Conservation (phyloP, 2,113 vertebrate species). For the Corapipo altera region DNA sequence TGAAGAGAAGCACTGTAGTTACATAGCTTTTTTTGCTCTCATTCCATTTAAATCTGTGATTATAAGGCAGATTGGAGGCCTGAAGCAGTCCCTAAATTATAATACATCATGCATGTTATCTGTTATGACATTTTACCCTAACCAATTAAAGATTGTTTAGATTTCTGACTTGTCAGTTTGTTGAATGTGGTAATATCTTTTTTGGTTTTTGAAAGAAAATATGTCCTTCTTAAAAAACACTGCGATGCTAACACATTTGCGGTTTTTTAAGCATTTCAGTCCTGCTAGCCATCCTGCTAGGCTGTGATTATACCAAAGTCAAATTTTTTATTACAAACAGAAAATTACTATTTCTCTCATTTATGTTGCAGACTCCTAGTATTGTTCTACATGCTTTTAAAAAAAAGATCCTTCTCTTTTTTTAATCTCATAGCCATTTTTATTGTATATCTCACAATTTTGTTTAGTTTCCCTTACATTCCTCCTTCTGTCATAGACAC, state of each 20-base stretch:
- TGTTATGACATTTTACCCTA: slow-evolving; percentile 3
- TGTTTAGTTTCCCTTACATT: not conserved
- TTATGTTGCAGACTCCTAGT: not conserved
- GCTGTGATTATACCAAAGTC: not conserved
- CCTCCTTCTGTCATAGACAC: not conserved
- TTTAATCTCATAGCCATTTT: not conserved
- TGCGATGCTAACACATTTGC: not conserved
- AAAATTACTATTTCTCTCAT: not conserved
- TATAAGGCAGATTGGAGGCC: not conserved
- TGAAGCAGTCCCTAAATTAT: not conserved
- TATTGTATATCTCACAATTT: not conserved
- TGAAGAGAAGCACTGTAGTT: not conserved
- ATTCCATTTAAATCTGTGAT: not conserved
- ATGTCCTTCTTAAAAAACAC: not conserved
- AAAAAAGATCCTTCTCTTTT: not conserved
- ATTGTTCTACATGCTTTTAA: not conserved
- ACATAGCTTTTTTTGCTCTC: not conserved
- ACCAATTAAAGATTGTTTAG: slow-evolving; percentile 23
- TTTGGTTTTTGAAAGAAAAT: not conserved
- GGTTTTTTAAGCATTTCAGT: rapidly evolving
- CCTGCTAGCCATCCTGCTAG: not conserved
- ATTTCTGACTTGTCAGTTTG: not conserved
- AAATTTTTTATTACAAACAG: not conserved
- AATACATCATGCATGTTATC: not conserved
- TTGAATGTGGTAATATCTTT: not conserved